Conservation (phyloP, 2,888 invertebrate genomes). For the Ganaspis brasiliensis region DNA sequence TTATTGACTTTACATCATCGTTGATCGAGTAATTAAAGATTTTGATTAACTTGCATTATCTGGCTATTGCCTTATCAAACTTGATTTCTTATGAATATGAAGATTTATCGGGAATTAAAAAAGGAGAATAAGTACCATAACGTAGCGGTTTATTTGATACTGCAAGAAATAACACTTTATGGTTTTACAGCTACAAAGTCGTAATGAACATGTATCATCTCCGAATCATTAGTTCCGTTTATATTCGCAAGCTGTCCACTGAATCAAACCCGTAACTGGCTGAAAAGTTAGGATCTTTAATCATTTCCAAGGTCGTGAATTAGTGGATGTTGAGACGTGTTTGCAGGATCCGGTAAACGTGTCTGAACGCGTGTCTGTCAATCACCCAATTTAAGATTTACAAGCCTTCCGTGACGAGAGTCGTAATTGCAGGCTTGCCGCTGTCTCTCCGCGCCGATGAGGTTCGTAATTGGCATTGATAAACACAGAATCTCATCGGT, state of each 20-base stretch:
- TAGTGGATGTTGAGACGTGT: conserved; percentile 14
- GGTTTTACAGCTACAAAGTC: too few relatives aligned
- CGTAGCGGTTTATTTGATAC: too few relatives aligned
- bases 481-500: conserved; percentile 63
- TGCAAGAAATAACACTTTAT: too few relatives aligned
- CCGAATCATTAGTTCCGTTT: too few relatives aligned
- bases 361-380: conserved; percentile 41
- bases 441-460: conserved; percentile 23
- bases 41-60: too few relatives aligned
- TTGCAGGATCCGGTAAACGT: conserved; percentile 17
- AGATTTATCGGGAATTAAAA: too few relatives aligned
- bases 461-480: conserved; percentile 56
- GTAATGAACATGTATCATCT: too few relatives aligned
- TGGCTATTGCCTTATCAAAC: too few relatives aligned
- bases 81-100: too few relatives aligned
- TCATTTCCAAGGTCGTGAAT: conserved; percentile 21
- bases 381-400: conserved; percentile 41
- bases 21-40: too few relatives aligned
- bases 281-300: background rate
- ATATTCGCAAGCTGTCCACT: background rate
- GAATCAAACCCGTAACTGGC: background rate
- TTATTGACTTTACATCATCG: too few relatives aligned
- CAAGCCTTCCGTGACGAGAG: conserved; percentile 35
- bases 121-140: too few relatives aligned
- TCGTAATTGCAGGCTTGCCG: conserved; percentile 35